phyloP scores from a whole-genome alignment of 2,888 invertebrate genomes.

The Platycnemis pennipes region DNA sequence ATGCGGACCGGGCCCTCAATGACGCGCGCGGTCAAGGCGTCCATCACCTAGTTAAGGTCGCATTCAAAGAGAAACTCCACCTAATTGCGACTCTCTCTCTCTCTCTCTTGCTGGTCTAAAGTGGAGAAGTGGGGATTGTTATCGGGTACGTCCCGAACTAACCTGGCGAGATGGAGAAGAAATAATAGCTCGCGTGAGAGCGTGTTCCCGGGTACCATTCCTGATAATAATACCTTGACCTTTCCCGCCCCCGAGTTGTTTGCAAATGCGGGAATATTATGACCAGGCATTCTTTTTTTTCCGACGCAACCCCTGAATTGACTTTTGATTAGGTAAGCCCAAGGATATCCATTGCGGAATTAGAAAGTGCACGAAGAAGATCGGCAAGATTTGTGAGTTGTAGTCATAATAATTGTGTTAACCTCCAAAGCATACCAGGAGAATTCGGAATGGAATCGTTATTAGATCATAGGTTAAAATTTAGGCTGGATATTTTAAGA shows the following conservation, averaged over 20 bases:
- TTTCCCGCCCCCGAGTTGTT: neutral
- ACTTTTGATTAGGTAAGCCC: neutral
- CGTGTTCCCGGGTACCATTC: neutral
- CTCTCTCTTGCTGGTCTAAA: no score
- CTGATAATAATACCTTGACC: neutral
- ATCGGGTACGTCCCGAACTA: neutral
- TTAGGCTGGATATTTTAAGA: no score
- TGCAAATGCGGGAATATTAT: neutral
- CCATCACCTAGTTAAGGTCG: constrained; percentile 26
- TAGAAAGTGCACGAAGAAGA: no score
- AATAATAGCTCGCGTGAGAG: neutral
- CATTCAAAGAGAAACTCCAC: neutral
- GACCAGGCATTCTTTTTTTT: neutral
- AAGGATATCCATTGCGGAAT: no score
- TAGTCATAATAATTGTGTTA: no score
- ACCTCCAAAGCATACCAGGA: no score
- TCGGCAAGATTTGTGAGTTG: no score
- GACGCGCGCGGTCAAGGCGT: constrained; percentile 4
- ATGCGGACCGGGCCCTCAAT: neutral
- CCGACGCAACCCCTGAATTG: neutral
- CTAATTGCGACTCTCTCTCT: neutral
- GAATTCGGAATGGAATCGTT: no score
- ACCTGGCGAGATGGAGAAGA: neutral
- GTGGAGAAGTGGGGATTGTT: neutral
- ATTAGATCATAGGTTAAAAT: no score